These are phyloP conservation scores for Nowickia ferox DNA, from an alignment of 2,888 invertebrate genomes.

Conservation along the genomic window DNA sequence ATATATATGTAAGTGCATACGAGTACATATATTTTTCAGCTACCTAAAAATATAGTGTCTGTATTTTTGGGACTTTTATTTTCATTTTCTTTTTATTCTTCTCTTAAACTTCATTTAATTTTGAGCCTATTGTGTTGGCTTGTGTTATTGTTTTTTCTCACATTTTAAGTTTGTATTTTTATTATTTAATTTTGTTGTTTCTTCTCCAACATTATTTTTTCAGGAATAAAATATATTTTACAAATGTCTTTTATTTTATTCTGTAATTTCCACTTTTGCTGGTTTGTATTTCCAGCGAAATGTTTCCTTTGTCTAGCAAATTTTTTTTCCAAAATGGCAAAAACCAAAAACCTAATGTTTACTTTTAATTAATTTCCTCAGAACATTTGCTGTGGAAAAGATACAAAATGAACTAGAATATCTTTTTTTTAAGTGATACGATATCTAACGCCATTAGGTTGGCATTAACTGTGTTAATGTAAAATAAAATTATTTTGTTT, in stretches of 20 bases:
- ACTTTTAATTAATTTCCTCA: constrained; percentile 67
- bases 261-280: not conserved
- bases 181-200: constrained; percentile 51
- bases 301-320: constrained; percentile 56
- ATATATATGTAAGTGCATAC: not conserved
- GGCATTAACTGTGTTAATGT: constrained; percentile 19
- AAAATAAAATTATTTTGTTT: constrained; percentile 39
- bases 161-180: constrained; percentile 35
- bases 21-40: not conserved
- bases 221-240: constrained; percentile 48
- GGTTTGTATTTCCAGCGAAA: constrained; percentile 49
- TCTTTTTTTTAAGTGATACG: not conserved
- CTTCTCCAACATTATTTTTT: constrained; percentile 20
- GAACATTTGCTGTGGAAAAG: constrained; percentile 17
- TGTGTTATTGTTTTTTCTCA: not conserved
- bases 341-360: constrained; percentile 66
- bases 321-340: constrained; percentile 46
- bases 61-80: not conserved
- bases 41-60: not conserved
- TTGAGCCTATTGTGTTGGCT: constrained; percentile 39
- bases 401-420: constrained; percentile 41
- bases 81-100: constrained; percentile 35
- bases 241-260: constrained; percentile 35
- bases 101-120: constrained; percentile 50
- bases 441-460: constrained; percentile 1